A percentile compares a stretch with the other conserved stretches of the same genome.
Conservation (phyloP, 2,797 vertebrate genomes). For the Epinephelus awoara region DNA sequence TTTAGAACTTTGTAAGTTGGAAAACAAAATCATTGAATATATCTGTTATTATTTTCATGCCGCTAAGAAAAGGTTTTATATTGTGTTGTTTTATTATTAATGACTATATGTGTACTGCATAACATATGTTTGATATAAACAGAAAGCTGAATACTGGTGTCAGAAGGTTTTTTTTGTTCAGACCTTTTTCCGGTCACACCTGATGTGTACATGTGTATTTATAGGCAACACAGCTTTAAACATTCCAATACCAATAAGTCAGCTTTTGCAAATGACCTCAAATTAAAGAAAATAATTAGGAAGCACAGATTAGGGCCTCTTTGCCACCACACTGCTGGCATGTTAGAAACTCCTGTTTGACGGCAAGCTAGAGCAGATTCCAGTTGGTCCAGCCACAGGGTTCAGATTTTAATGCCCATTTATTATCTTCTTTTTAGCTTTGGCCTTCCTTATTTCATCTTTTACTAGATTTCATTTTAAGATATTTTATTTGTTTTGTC, state of each 20-base stretch:
- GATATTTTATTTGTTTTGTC: too few species aligned
- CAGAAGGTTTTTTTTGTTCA: neutral
- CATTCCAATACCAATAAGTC: slow-evolving; percentile 34
- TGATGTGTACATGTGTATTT: neutral
- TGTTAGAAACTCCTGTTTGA: slow-evolving; percentile 1
- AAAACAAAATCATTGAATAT: neutral
- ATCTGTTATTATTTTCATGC: neutral
- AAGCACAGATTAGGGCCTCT: neutral
- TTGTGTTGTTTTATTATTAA: slow-evolving; percentile 2
- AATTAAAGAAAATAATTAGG: slow-evolving; percentile 18
- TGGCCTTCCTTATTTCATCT: too few species aligned
- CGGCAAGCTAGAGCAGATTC: neutral
- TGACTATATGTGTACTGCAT: neutral
- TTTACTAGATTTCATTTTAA: too few species aligned
- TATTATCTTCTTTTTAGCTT: too few species aligned
- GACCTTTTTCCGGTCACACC: neutral
- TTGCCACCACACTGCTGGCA: neutral
- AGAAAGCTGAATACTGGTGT: neutral
- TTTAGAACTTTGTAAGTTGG: neutral
- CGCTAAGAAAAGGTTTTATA: neutral
- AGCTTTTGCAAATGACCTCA: slow-evolving; percentile 20
- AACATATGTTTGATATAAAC: neutral
- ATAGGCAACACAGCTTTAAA: neutral
- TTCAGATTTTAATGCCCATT: too few species aligned
- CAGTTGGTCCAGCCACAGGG: too few species aligned